Evolutionary conservation across 92 coral and sea anemone species (phyloP), one percentile per base, ranked within the genome.

Genomic region (Metridium senile): DNA sequence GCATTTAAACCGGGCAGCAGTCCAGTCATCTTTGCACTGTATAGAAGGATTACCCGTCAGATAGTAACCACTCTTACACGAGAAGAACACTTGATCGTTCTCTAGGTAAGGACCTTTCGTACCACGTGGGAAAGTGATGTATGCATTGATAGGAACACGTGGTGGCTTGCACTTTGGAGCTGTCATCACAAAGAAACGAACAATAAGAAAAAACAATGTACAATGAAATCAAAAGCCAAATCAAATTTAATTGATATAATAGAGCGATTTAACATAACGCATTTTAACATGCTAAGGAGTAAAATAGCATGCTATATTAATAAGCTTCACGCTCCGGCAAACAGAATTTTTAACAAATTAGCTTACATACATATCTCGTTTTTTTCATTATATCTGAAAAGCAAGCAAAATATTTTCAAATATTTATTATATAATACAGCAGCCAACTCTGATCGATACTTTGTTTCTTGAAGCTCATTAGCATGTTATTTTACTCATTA

Each of bases 111-210:
- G 88, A 61, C 87, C 87, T 54, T 34, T 75, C 65, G 74, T 80
- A 33, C 89, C 89, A 53, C 92, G 81, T 1, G 86, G 86, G 25
- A 57, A 74, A 0, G 91, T 80, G 66, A 88, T 77, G 82, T 88
- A 91, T 26, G 97, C 90, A 29, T 78, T 68, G 64, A 45, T 71
- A 1, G 97, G 97, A 6, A 82, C 61, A 22, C 18, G 47, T 1
- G 97, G 97, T 1, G 82, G 83, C 9, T 79, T 76, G 76, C 97
- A 91, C 39, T 74, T 87, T 33, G 93, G 89, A 20, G 82, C 97
- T 91, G 71, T 18, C 16, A 62, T 18, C 18, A 27, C 66, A 75
- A 30, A 68, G 20, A 68, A 8, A 29, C 1, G 19, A 49, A 9
- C 26, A 66, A 23, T 58, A 31, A 21, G 54, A 31, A 22, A 8